phyloP scores from a whole-genome alignment of 1,140 invertebrate species.

The Idris sp. region DNA sequence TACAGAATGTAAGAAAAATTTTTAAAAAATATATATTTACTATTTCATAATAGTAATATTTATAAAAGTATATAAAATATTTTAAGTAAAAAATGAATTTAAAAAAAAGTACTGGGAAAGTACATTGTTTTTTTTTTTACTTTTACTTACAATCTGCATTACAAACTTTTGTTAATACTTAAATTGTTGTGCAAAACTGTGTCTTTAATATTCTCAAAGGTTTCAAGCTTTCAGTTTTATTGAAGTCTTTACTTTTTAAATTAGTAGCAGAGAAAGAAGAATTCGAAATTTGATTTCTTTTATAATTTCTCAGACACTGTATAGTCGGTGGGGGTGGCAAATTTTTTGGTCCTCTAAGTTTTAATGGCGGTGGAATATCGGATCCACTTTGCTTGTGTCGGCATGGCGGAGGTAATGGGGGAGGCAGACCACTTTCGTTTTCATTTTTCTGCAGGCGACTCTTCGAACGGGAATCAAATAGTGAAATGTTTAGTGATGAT shows the following conservation, averaged over 20 bases:
- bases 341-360: conserved; percentile 37
- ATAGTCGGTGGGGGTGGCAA: conserved; percentile 31
- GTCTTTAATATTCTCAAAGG: conserved; percentile 6
- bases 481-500: conserved; percentile 9
- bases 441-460: conserved; percentile 17
- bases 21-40: no score
- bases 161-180: background rate
- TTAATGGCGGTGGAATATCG: conserved; percentile 18
- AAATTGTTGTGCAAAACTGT: conserved; percentile 24
- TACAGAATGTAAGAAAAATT: no score
- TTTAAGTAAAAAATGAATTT: no score
- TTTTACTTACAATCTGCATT: no score
- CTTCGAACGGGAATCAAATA: conserved; percentile 3
- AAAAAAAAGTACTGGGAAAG: no score
- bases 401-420: conserved; percentile 24
- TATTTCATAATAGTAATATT: no score
- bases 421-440: background rate
- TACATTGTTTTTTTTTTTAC: no score
- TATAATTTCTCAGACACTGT: conserved; percentile 17
- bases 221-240: background rate
- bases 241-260: conserved; percentile 3
- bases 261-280: background rate
- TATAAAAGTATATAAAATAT: no score
- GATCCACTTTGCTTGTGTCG: conserved; percentile 2
- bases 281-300: conserved; percentile 14